These are phyloP conservation scores for Cololabis saira DNA, from an alignment of 2,113 vertebrate genomes.

Conservation along the genomic window DNA sequence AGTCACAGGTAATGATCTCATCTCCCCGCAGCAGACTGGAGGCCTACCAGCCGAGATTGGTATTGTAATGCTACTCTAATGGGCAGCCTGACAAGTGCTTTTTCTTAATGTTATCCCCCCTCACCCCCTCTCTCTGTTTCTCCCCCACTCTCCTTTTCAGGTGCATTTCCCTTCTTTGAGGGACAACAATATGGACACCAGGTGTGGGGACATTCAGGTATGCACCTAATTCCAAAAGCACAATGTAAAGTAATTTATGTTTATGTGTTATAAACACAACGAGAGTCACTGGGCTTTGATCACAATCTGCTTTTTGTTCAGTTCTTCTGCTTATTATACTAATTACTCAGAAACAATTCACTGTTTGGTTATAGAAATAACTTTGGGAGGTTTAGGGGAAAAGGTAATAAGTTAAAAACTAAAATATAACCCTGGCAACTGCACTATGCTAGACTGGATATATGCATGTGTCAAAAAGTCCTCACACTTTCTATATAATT, in stretches of 20 bases:
- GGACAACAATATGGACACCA: conserved; percentile 74
- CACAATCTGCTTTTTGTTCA: neutral
- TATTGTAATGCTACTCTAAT: conserved; percentile 74
- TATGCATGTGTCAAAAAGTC: too few relatives aligned
- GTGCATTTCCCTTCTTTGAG: conserved; percentile 58
- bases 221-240: neutral
- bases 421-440: too few relatives aligned
- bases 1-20: conserved; percentile 80
- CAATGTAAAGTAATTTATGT: neutral
- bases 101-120: conserved; percentile 66
- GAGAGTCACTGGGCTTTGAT: neutral
- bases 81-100: conserved; percentile 70
- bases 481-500: too few relatives aligned
- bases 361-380: too few relatives aligned
- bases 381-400: too few relatives aligned
- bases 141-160: conserved; percentile 38
- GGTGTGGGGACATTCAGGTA: conserved; percentile 70
- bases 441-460: too few relatives aligned
- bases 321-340: too few relatives aligned
- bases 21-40: conserved; percentile 64
- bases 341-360: too few relatives aligned
- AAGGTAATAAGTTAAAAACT: too few relatives aligned
- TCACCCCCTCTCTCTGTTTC: conserved; percentile 2
- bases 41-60: conserved; percentile 65
- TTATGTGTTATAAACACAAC: neutral